These are phyloP conservation scores for Menura novaehollandiae DNA, from an alignment of 2,113 vertebrate genomes.

Conservation along the genomic window DNA sequence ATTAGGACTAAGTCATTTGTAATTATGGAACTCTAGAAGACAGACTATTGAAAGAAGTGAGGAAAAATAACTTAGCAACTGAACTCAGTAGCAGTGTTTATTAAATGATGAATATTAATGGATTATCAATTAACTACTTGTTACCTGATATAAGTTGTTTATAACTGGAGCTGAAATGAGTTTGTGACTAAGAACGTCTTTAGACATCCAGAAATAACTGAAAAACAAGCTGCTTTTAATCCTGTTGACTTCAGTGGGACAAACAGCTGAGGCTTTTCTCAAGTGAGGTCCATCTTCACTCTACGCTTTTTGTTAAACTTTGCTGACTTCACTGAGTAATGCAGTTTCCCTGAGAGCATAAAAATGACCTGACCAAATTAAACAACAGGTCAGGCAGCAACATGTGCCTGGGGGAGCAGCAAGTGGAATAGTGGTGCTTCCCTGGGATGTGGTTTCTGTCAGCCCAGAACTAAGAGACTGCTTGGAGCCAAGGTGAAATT, in stretches of 20 bases:
- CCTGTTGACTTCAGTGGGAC: neutral
- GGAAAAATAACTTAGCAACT: neutral
- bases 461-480: neutral
- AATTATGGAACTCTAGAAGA: neutral
- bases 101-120: neutral
- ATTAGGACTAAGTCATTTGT: neutral
- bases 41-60: neutral
- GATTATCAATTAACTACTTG: neutral
- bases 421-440: neutral
- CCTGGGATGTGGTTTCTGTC: neutral
- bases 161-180: neutral
- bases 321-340: neutral
- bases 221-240: neutral
- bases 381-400: neutral
- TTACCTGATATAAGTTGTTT: neutral
- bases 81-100: neutral
- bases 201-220: neutral
- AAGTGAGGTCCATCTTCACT: neutral
- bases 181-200: neutral
- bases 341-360: neutral
- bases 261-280: neutral
- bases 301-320: neutral
- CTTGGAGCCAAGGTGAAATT: neutral
- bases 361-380: neutral
- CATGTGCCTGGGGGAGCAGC: neutral